Evolutionary conservation across 2,113 vertebrate genomes (phyloP).

Genomic region (Periophthalmus modestus): DNA sequence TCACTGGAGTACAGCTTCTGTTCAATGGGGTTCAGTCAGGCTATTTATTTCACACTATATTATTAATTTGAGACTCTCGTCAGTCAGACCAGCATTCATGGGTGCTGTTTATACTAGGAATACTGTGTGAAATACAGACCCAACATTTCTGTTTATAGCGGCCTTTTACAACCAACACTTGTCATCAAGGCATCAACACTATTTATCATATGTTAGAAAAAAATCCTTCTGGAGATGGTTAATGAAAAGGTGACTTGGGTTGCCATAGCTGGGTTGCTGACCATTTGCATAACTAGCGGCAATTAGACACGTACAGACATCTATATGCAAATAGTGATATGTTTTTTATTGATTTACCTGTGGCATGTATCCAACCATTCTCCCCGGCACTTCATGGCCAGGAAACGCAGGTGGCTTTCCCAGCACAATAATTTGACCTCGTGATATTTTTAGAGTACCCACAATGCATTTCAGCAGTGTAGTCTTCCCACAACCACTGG

Average conservation of each 20-base stretch:
- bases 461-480: conserved; percentile 81
- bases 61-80: neutral
- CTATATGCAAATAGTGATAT: neutral
- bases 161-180: no score
- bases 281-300: no score
- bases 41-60: neutral
- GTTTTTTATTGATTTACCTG: conserved; percentile 64
- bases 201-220: no score
- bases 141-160: neutral
- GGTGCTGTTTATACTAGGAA: neutral
- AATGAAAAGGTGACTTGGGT: no score
- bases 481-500: conserved; percentile 83
- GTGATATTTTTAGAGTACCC: conserved; percentile 79
- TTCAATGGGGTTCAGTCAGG: neutral
- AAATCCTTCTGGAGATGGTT: no score
- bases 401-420: conserved; percentile 79
- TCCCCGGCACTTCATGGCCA: conserved; percentile 77
- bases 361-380: conserved; percentile 82
- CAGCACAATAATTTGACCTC: conserved; percentile 76
- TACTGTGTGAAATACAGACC: neutral
- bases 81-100: neutral
- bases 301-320: neutral
- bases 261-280: no score
- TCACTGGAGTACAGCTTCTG: neutral
- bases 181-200: no score